A percentile compares a stretch with the other conserved stretches of the same genome.
These are phyloP conservation scores for Tiphia femorata DNA, from an alignment of 2,888 invertebrate genomes.

Conservation along the genomic window DNA sequence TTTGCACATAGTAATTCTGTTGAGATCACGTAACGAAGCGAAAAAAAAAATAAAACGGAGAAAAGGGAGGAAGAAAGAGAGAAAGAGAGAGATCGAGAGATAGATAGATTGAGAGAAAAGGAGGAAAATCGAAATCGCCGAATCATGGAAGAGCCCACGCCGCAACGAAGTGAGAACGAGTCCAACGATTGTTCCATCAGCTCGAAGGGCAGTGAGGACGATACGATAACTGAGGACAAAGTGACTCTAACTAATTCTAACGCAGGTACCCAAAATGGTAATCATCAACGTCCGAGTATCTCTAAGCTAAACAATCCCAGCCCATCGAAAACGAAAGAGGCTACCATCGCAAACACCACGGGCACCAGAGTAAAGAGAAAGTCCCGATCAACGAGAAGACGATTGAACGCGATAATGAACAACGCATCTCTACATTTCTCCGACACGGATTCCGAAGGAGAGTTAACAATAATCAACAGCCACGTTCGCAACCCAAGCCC, in stretches of 20 bases:
- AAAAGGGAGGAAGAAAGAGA: not conserved
- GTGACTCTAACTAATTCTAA: too few species aligned
- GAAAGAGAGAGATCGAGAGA: not conserved
- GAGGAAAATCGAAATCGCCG: not conserved
- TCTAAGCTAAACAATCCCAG: not conserved
- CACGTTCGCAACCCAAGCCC: constrained; percentile 28
- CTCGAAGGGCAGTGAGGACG: not conserved
- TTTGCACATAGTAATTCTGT: constrained; percentile 19
- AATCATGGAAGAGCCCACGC: not conserved
- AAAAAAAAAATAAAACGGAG: too few species aligned
- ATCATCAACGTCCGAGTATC: too few species aligned
- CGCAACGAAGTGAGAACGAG: constrained; percentile 9
- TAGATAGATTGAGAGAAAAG: not conserved
- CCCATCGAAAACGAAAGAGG: constrained; percentile 12
- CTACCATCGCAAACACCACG: too few species aligned
- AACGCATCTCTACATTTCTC: constrained; percentile 65
- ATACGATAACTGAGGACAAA: too few species aligned
- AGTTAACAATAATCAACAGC: constrained; percentile 44
- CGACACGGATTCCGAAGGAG: constrained; percentile 66
- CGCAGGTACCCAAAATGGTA: not conserved
- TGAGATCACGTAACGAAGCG: constrained; percentile 15
- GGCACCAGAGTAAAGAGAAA: constrained; percentile 57
- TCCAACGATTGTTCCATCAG: not conserved
- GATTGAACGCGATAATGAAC: constrained; percentile 62
- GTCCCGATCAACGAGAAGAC: constrained; percentile 57